Conservation (phyloP, 2,113 vertebrate genomes). For the Ranitomeya imitator region DNA sequence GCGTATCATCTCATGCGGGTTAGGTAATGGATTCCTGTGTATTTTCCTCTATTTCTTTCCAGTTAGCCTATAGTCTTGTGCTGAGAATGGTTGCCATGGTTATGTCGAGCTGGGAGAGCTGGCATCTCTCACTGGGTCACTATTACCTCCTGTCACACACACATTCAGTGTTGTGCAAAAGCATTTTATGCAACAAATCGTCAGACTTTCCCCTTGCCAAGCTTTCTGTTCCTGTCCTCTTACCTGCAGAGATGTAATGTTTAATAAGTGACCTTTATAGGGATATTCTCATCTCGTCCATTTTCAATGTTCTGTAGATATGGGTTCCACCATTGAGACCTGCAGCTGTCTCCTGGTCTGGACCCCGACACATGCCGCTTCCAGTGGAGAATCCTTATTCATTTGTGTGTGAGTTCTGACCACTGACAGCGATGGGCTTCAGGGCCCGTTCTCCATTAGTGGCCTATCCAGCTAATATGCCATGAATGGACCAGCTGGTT, state of each 20-base stretch:
- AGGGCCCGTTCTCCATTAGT: no score
- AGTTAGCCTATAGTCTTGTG: conserved; percentile 32
- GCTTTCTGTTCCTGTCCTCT: background rate
- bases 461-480: no score
- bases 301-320: no score
- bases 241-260: background rate
- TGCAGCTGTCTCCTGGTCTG: no score
- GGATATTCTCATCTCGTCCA: no score
- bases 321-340: no score
- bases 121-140: conserved; percentile 53
- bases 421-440: no score
- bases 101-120: conserved; percentile 43
- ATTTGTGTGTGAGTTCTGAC: no score
- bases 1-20: background rate
- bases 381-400: no score
- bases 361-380: no score
- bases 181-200: background rate
- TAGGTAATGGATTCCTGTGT: conserved; percentile 29
- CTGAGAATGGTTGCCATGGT: conserved; percentile 54
- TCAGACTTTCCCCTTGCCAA: background rate
- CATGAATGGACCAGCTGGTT: no score
- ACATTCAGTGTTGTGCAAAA: conserved; percentile 1
- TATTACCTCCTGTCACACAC: conserved; percentile 43
- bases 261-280: background rate
- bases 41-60: conserved; percentile 27